Percentiles rank a stretch among this genome's conserved stretches.
phyloP scores from a whole-genome alignment of 2,113 vertebrate species.

The Upupa epops region DNA sequence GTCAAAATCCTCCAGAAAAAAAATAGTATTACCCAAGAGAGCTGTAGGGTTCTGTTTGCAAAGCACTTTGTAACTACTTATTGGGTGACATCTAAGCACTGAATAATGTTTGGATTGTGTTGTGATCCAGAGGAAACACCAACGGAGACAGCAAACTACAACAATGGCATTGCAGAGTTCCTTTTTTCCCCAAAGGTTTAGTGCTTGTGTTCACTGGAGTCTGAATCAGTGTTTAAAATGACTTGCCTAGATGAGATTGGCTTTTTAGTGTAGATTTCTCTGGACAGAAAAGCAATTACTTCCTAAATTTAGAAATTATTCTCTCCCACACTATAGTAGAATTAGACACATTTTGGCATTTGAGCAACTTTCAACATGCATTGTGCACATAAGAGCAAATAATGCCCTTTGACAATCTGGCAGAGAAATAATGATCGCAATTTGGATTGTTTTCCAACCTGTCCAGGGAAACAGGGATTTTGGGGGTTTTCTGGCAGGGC shows the following conservation, averaged over 20 bases:
- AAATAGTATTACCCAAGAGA: not conserved
- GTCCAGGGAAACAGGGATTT: not conserved
- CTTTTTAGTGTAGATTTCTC: not conserved
- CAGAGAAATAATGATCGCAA: not conserved
- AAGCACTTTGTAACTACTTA: not conserved
- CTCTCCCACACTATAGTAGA: not conserved
- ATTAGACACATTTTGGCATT: not conserved
- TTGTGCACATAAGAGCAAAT: not conserved
- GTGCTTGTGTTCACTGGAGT: not conserved
- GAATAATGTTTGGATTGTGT: not conserved
- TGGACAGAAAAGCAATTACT: constrained; percentile 26
- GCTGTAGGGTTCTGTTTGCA: not conserved
- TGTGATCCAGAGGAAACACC: not conserved
- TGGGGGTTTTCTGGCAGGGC: not conserved
- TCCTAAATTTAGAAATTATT: constrained; percentile 44
- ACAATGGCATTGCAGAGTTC: not conserved
- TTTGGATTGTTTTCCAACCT: not conserved
- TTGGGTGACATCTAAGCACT: not conserved
- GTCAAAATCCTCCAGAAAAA: not conserved
- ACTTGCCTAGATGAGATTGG: not conserved
- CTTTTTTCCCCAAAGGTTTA: not conserved
- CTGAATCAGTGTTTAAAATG: not conserved
- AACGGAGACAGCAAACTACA: not conserved
- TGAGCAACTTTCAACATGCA: not conserved
- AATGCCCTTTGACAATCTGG: not conserved